Conservation (phyloP, 1,140 invertebrate genomes). For the Cotesia typhae region DNA sequence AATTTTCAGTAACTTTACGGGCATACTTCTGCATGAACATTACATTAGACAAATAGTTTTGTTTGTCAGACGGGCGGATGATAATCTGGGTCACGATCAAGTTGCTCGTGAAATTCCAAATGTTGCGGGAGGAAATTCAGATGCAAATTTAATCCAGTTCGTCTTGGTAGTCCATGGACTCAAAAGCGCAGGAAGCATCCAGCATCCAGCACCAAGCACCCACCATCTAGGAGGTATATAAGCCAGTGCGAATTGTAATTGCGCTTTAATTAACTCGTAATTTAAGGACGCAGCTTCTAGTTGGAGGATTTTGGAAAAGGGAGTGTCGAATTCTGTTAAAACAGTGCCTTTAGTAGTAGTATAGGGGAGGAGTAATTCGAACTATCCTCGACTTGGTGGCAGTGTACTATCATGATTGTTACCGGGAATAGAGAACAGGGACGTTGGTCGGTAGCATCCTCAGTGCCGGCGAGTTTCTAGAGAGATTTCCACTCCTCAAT, state of each 20-base stretch:
- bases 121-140: not conserved
- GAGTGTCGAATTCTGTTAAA: constrained; percentile 27
- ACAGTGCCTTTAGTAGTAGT: constrained; percentile 1
- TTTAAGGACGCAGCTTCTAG: constrained; percentile 42
- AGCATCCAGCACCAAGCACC: not conserved
- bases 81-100: not conserved
- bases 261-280: constrained; percentile 52
- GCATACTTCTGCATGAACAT: constrained; percentile 19
- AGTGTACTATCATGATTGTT: constrained; percentile 2
- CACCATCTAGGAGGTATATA: not conserved
- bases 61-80: constrained; percentile 33
- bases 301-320: not conserved
- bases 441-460: not conserved
- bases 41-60: constrained; percentile 42
- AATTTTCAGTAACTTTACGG: not conserved
- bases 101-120: not conserved
- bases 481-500: constrained; percentile 45
- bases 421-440: constrained; percentile 25
- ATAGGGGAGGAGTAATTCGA: constrained; percentile 43
- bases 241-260: constrained; percentile 48
- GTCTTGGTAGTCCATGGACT: too few relatives aligned
- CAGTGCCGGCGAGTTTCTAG: not conserved
- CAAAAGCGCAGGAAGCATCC: too few relatives aligned
- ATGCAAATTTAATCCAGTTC: not conserved
- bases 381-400: constrained; percentile 37